Evolutionary conservation across 2,113 vertebrate genomes (phyloP).

Genomic region (Ursus arctos): DNA sequence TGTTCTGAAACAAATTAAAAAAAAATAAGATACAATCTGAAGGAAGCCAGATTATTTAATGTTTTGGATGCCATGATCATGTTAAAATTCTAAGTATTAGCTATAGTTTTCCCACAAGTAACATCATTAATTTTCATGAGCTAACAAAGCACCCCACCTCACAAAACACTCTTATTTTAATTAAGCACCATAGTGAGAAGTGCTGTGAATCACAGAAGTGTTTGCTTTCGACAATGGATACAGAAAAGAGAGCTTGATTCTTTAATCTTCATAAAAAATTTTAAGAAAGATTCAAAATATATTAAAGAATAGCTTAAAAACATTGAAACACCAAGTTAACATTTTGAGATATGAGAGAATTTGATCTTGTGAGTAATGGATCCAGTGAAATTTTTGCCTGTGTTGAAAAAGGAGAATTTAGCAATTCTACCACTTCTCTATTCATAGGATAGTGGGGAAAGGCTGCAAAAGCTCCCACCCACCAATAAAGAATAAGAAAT

Average conservation of each 20-base stretch:
- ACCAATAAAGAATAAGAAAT: not conserved
- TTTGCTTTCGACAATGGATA: constrained; percentile 81
- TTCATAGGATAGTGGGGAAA: not conserved
- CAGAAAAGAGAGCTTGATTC: constrained; percentile 74
- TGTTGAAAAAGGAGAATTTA: constrained; percentile 43
- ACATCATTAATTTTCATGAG: constrained; percentile 60
- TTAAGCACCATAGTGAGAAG: constrained; percentile 76
- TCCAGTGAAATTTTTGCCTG: not conserved
- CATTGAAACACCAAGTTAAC: not conserved
- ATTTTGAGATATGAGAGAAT: constrained; percentile 41
- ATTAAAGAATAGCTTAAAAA: constrained; percentile 71
- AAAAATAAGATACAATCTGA: not conserved
- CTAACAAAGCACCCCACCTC: constrained; percentile 52
- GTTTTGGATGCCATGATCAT: constrained; percentile 25
- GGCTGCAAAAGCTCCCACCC: not conserved
- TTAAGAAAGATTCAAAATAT: constrained; percentile 76
- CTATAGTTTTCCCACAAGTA: constrained; percentile 67
- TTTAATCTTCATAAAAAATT: constrained; percentile 80
- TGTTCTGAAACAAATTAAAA: not conserved
- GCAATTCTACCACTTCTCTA: constrained; percentile 21
- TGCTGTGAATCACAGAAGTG: constrained; percentile 71
- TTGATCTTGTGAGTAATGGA: not conserved
- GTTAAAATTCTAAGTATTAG: constrained; percentile 60
- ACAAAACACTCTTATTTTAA: constrained; percentile 74
- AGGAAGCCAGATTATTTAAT: constrained; percentile 67